A percentile compares a stretch with the other conserved stretches of the same genome.
Conservation (phyloP, 2,797 vertebrate species). For the Xerus rutilus region DNA sequence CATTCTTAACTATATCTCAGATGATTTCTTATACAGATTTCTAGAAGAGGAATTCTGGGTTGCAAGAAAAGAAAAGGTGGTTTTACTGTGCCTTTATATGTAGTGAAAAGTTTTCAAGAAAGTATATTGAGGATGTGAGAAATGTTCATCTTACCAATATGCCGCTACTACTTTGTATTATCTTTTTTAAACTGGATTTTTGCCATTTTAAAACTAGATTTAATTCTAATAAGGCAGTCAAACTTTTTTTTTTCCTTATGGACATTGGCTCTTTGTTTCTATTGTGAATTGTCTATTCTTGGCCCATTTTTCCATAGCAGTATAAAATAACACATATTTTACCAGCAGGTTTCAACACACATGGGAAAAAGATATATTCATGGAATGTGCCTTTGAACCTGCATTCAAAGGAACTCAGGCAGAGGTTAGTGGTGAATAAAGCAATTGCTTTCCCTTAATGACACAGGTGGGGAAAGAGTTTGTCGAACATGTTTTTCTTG, state of each 20-base stretch:
- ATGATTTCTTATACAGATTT: background rate
- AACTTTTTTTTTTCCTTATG: slow-evolving; percentile 21
- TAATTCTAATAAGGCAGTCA: slow-evolving; percentile 57
- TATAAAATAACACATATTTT: slow-evolving; percentile 79
- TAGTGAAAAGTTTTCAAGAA: background rate
- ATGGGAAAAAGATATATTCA: slow-evolving; percentile 77
- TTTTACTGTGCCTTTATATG: background rate
- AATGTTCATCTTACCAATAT: background rate
- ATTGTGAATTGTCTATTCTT: slow-evolving; percentile 70
- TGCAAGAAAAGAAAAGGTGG: background rate
- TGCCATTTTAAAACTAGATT: slow-evolving; percentile 51
- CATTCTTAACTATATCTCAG: background rate
- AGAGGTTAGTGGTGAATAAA: slow-evolving; percentile 79
- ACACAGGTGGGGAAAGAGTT: slow-evolving; percentile 76
- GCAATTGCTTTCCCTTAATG: slow-evolving; percentile 79
- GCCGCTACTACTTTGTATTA: background rate
- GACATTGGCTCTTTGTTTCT: slow-evolving; percentile 52
- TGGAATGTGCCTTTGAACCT: slow-evolving; percentile 77
- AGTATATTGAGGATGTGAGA: background rate
- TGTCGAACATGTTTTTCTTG: slow-evolving; percentile 75
- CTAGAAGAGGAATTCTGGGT: background rate
- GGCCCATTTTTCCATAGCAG: slow-evolving; percentile 60
- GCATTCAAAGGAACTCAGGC: slow-evolving; percentile 78
- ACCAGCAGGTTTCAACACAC: slow-evolving; percentile 79
- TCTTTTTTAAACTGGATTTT: slow-evolving; percentile 9